phyloP scores from a whole-genome alignment of 2,113 vertebrate genomes.

The Vidua macroura region DNA sequence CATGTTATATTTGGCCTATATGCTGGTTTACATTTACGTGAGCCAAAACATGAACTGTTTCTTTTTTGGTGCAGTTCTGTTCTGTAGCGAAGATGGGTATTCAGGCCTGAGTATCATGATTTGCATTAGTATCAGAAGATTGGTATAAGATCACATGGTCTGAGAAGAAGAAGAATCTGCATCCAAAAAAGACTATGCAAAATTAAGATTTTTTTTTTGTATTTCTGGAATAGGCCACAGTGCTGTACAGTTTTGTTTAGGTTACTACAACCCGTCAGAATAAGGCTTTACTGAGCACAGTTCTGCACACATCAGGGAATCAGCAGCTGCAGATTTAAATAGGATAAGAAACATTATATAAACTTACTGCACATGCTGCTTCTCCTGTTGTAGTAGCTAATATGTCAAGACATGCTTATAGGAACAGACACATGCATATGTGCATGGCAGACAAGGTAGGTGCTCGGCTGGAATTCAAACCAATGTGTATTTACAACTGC shows the following conservation, averaged over 20 bases:
- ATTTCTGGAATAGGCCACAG: neutral
- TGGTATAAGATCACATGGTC: neutral
- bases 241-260: neutral
- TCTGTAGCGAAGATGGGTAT: neutral
- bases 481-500: neutral
- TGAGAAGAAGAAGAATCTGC: neutral
- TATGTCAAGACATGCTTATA: conserved; percentile 15
- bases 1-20: neutral
- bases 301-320: conserved; percentile 48
- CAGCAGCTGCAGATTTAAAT: conserved; percentile 50
- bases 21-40: neutral
- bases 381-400: conserved; percentile 35
- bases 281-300: neutral
- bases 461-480: conserved; percentile 39
- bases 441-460: neutral
- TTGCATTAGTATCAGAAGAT: neutral
- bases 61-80: neutral
- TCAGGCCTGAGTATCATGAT: neutral
- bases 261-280: neutral
- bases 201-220: neutral
- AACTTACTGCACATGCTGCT: conserved; percentile 37
- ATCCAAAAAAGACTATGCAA: neutral
- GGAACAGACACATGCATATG: conserved; percentile 20
- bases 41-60: neutral
- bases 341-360: conserved; percentile 21